Percentiles rank a stretch among this genome's conserved stretches.
phyloP scores from a whole-genome alignment of 1,140 invertebrate genomes.

The Musca domestica region DNA sequence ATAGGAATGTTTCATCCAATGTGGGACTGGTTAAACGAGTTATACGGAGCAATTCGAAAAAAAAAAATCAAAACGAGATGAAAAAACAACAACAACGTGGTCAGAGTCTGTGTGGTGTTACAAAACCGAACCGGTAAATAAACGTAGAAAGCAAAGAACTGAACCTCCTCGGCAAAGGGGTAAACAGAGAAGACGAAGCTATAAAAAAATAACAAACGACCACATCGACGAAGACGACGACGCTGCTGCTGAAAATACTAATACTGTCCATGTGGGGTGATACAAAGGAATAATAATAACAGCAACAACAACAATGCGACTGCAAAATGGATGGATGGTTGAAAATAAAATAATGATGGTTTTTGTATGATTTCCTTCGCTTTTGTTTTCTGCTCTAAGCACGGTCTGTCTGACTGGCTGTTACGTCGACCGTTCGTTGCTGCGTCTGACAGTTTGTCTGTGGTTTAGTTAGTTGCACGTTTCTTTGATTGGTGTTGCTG shows the following conservation, averaged over 20 bases:
- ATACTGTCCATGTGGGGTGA: constrained; percentile 11
- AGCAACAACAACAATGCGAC: background rate
- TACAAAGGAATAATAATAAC: background rate
- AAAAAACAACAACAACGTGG: background rate
- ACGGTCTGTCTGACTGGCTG: too few species aligned
- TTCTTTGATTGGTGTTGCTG: constrained; percentile 5
- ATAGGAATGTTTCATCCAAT: background rate
- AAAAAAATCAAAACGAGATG: background rate
- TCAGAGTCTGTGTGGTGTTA: constrained; percentile 16
- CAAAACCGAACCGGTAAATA: constrained; percentile 22
- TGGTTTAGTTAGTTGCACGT: background rate
- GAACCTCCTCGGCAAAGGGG: background rate
- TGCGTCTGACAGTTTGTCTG: background rate
- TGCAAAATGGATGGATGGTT: constrained; percentile 1
- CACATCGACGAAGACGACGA: background rate
- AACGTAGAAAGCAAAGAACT: background rate
- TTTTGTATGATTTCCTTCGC: background rate
- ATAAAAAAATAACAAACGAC: background rate
- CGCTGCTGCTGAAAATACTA: constrained; percentile 7
- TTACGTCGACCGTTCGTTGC: too few species aligned
- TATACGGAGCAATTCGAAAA: background rate
- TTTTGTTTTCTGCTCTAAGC: background rate
- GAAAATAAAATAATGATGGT: background rate
- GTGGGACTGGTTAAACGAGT: constrained; percentile 5
- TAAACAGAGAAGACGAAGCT: background rate